phyloP scores from a whole-genome alignment of 2,113 vertebrate genomes.

The Osmerus mordax region DNA sequence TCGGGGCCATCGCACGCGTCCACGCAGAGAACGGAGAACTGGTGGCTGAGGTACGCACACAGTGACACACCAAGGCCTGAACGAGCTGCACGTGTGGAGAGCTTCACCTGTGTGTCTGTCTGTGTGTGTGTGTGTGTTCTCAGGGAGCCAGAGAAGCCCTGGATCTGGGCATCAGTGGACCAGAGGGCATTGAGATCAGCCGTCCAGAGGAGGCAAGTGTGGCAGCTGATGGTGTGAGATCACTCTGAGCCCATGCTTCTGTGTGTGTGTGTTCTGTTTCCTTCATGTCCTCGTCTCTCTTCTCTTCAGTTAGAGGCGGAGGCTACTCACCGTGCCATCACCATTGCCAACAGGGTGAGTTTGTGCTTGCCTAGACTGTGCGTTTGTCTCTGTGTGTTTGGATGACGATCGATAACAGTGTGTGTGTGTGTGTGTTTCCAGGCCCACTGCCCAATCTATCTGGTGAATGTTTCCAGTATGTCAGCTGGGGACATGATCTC shows the following conservation, averaged over 20 bases:
- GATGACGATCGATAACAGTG: neutral
- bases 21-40: conserved; percentile 96
- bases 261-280: neutral
- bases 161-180: conserved; percentile 93
- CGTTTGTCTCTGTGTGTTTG: too few species aligned
- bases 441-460: conserved; percentile 92
- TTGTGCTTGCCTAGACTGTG: neutral
- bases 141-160: conserved; percentile 91
- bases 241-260: too few species aligned
- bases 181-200: conserved; percentile 96
- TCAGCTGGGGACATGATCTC: conserved; percentile 90
- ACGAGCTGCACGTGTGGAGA: neutral
- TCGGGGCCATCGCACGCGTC: conserved; percentile 88
- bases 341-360: conserved; percentile 93
- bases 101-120: neutral
- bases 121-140: neutral
- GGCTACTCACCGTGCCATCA: conserved; percentile 90
- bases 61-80: too few species aligned
- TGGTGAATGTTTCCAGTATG: conserved; percentile 94
- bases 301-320: conserved; percentile 87
- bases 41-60: conserved; percentile 80
- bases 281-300: conserved; percentile 14
- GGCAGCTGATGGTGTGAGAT: too few species aligned
- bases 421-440: conserved; percentile 44
- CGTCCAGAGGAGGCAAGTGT: conserved; percentile 84